These are phyloP conservation scores for Oscheius sp. DNA, from an alignment of 2,888 invertebrate genomes.

Conservation along the genomic window DNA sequence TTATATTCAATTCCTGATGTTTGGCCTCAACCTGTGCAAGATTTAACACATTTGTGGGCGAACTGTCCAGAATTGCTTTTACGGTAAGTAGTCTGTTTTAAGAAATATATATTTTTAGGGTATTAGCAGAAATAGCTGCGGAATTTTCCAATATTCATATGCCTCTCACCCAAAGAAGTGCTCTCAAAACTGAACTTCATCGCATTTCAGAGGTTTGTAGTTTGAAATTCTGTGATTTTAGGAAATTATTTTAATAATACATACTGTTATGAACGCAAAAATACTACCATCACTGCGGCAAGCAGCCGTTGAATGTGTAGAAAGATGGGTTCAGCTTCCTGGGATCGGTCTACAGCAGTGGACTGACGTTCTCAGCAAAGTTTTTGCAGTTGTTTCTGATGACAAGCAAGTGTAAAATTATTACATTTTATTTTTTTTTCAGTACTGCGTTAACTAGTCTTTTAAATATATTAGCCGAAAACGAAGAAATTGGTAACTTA, in stretches of 20 bases:
- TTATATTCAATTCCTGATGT: slow-evolving; percentile 56
- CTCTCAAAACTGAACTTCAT: slow-evolving; percentile 56
- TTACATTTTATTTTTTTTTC: neutral
- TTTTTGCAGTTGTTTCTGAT: slow-evolving; percentile 43
- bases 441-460: slow-evolving; percentile 54
- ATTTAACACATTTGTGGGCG: slow-evolving; percentile 55
- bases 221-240: slow-evolving; percentile 20
- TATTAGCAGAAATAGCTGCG: slow-evolving; percentile 60
- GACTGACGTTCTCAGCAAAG: slow-evolving; percentile 45
- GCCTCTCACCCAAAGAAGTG: slow-evolving; percentile 54
- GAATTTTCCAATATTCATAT: slow-evolving; percentile 59
- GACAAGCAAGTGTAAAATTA: slow-evolving; percentile 40
- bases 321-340: slow-evolving; percentile 62
- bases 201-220: slow-evolving; percentile 40
- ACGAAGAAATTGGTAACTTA: slow-evolving; percentile 51
- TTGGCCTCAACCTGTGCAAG: slow-evolving; percentile 57
- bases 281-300: slow-evolving; percentile 54
- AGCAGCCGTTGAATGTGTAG: slow-evolving; percentile 65
- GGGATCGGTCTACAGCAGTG: slow-evolving; percentile 49
- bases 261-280: slow-evolving; percentile 49
- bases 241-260: slow-evolving; percentile 57
- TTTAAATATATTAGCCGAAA: slow-evolving; percentile 49
- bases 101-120: slow-evolving; percentile 35
- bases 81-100: slow-evolving; percentile 29
- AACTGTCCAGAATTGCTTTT: slow-evolving; percentile 54